These are phyloP conservation scores for Eumerus sabulonum DNA, from an alignment of 2,888 invertebrate genomes.

Conservation along the genomic window DNA sequence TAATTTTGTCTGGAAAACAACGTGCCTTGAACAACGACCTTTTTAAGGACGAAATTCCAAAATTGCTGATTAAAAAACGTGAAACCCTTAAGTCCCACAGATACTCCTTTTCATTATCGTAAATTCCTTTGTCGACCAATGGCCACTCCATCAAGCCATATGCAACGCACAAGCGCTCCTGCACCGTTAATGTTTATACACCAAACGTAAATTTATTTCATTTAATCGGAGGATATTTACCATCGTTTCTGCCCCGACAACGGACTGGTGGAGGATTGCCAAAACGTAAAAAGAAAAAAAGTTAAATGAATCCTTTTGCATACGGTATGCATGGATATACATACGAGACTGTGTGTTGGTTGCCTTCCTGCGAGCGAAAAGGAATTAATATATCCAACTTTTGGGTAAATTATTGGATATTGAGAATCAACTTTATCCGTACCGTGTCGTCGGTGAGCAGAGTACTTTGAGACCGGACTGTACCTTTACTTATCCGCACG, in stretches of 20 bases:
- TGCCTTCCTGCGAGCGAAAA: too few relatives aligned
- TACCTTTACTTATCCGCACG: not conserved
- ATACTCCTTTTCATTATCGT: not conserved
- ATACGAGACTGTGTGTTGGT: too few relatives aligned
- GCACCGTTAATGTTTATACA: conserved; percentile 42
- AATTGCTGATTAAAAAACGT: too few relatives aligned
- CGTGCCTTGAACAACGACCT: too few relatives aligned
- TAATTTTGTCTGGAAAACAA: conserved; percentile 23
- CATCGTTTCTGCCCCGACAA: conserved; percentile 4
- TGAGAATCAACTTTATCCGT: conserved; percentile 48
- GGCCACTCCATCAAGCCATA: not conserved
- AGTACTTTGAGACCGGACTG: conserved; percentile 4
- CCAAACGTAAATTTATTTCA: conserved; percentile 43
- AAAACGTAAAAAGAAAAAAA: conserved; percentile 5
- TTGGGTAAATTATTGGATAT: conserved; percentile 63
- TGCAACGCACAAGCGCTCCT: conserved; percentile 10
- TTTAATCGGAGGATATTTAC: conserved; percentile 60
- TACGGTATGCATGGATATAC: too few relatives aligned
- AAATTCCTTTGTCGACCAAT: not conserved
- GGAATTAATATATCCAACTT: conserved; percentile 34
- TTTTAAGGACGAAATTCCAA: too few relatives aligned
- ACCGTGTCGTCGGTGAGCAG: not conserved
- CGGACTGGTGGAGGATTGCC: too few relatives aligned
- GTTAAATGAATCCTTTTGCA: not conserved
- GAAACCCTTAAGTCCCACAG: too few relatives aligned